phyloP scores from a whole-genome alignment of 2,888 invertebrate species.

The Chymomyza caudatula region DNA sequence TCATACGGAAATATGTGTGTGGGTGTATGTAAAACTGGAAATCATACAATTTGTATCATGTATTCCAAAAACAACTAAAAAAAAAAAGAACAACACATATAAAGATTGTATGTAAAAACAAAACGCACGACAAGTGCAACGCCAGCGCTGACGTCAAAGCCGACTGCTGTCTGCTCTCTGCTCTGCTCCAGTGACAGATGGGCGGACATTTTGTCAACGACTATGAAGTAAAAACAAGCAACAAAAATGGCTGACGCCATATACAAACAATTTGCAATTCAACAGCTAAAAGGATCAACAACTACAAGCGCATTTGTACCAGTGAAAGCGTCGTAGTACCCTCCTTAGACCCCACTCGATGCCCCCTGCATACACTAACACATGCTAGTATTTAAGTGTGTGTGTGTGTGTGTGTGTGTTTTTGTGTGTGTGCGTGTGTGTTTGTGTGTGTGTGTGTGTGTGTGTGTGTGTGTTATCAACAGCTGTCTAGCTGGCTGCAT shows the following conservation, averaged over 20 bases:
- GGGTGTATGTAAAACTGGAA: slow-evolving; percentile 29
- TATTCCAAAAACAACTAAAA: slow-evolving; percentile 22
- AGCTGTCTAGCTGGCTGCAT: slow-evolving; percentile 35
- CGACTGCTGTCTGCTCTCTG: slow-evolving; percentile 34
- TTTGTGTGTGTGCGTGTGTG: slow-evolving; percentile 15
- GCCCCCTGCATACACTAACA: not conserved
- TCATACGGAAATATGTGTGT: not conserved
- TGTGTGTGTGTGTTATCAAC: slow-evolving; percentile 37
- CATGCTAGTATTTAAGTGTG: not conserved
- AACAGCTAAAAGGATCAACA: slow-evolving; percentile 70
- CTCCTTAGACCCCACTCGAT: too few relatives aligned
- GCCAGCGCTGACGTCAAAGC: slow-evolving; percentile 15
- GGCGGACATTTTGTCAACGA: slow-evolving; percentile 64
- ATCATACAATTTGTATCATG: slow-evolving; percentile 52
- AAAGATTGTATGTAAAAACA: slow-evolving; percentile 14
- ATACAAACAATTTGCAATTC: slow-evolving; percentile 73
- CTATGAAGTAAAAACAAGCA: slow-evolving; percentile 24
- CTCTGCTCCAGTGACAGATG: slow-evolving; percentile 62
- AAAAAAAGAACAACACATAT: slow-evolving; percentile 12
- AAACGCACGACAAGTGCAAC: slow-evolving; percentile 23
- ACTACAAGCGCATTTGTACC: slow-evolving; percentile 66
- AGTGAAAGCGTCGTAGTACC: slow-evolving; percentile 4
- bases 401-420: not conserved
- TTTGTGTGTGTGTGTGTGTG: slow-evolving; percentile 15
- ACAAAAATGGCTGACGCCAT: slow-evolving; percentile 56